Base-by-base conservation (phyloP, 1,140 invertebrate species). In the Acromyrmex echinatior region DNA sequence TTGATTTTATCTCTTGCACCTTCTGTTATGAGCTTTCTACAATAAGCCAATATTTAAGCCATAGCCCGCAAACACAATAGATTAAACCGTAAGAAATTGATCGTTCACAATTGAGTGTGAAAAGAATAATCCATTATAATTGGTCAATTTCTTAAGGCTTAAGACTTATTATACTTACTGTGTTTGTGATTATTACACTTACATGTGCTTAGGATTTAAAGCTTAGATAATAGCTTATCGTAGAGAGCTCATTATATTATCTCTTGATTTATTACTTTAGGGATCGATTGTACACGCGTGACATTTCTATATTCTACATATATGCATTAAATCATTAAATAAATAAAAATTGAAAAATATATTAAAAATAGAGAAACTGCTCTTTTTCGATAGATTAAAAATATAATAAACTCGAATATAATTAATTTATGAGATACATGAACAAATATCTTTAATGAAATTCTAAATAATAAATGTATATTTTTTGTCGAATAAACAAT, bases 391-490 rank as follows among this genome's bases (percentile, higher is more conserved):
- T 68, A 7, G 1, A 1, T 49, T 49, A 70, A 70, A 3, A 25
- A 51, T 68, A 70, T 49, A 70, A 25, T 6, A 51, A 10, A 6
- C 21, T 70, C 21, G 3, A 28, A 51, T 70, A 70, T 49, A 70
- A n/a, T 70, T 70, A 51, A 70, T 16, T 49, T 70, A 51, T 63
- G 3, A 28, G n/a, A 63, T 16, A 63, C 5, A 63, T 9, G 39
- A 70, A 45, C 35, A 68, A 68, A 68, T 68, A 45, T 45, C 35
- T 66, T 39, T 68, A 68, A 45, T 68, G n/a, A 68, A 68, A 68
- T 0, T 45, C 10, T n/a, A 68, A 68, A 21, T 10, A 68, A 21
- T 45, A 4, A 21, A 21, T 45, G 5, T n/a, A 51, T 49, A 49
- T 16, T 70, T 70, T 70, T 70, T 70, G 14, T n/a, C 39, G 6